These are phyloP conservation scores for Acanthococcus lagerstroemiae DNA, from an alignment of 2,888 invertebrate genomes.

Conservation along the genomic window DNA sequence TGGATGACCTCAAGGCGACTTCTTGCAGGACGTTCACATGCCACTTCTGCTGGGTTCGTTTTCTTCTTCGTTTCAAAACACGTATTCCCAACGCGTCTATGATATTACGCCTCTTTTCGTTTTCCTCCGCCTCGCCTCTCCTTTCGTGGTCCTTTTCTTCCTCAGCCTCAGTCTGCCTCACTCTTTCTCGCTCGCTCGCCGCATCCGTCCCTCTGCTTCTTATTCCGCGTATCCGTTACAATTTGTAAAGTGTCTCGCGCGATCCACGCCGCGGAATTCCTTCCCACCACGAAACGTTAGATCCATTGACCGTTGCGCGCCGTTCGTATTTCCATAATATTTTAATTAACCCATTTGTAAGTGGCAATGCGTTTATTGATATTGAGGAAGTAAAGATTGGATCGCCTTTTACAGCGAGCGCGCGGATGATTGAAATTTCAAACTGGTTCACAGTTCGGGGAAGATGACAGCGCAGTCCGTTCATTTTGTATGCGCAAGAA, in stretches of 20 bases:
- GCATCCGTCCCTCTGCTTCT: background rate
- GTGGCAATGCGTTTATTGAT: too few species aligned
- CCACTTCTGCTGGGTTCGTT: slow-evolving; percentile 13
- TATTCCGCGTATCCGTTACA: slow-evolving; percentile 5
- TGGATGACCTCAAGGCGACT: slow-evolving; percentile 29
- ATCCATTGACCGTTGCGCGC: background rate
- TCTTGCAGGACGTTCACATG: slow-evolving; percentile 28
- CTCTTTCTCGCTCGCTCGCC: background rate
- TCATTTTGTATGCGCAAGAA: too few species aligned
- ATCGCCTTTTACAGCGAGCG: too few species aligned
- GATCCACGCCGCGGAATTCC: background rate
- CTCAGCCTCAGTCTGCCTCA: background rate
- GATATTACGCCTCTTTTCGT: background rate
- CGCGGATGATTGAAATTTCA: too few species aligned
- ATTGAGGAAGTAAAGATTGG: too few species aligned
- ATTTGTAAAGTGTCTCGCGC: background rate
- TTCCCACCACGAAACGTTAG: background rate
- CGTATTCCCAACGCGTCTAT: background rate
- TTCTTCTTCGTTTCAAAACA: background rate
- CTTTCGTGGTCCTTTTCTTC: background rate
- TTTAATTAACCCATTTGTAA: background rate
- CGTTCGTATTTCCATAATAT: background rate
- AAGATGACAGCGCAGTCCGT: too few species aligned
- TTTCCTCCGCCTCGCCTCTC: background rate
- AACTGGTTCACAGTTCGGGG: too few species aligned